Conservation (phyloP, 2,797 vertebrate species). For the Sebastes minor region DNA sequence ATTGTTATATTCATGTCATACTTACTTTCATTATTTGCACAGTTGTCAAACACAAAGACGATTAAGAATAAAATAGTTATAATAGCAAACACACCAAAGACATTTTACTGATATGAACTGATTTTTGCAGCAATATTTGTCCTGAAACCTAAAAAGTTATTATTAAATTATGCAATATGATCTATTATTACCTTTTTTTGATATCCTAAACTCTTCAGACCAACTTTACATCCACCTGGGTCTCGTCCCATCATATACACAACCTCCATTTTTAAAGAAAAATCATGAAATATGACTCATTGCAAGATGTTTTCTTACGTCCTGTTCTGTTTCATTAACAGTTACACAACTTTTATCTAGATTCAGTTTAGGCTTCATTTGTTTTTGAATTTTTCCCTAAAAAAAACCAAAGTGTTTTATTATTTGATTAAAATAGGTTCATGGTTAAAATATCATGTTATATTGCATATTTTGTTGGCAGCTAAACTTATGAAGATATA, state of each 20-base stretch:
- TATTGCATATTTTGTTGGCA: neutral
- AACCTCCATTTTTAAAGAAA: neutral
- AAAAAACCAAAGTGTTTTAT: neutral
- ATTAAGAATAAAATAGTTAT: too few relatives aligned
- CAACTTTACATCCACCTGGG: neutral
- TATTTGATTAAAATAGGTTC: neutral
- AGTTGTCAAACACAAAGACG: neutral
- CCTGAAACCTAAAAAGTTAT: neutral
- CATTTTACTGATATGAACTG: neutral
- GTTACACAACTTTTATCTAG: neutral
- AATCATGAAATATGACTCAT: neutral
- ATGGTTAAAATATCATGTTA: neutral
- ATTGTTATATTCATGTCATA: too few relatives aligned
- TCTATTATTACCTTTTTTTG: neutral
- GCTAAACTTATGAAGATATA: neutral
- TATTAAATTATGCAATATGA: neutral
- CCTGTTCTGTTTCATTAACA: neutral
- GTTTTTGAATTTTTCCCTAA: neutral
- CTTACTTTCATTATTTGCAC: neutral
- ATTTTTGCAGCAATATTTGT: neutral
- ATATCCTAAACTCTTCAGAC: neutral
- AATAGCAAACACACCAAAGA: neutral
- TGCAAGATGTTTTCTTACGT: neutral
- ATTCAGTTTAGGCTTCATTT: neutral
- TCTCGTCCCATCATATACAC: neutral